Base-by-base conservation (phyloP, 2,888 invertebrate genomes). In the Adelognathus sp. region DNA sequence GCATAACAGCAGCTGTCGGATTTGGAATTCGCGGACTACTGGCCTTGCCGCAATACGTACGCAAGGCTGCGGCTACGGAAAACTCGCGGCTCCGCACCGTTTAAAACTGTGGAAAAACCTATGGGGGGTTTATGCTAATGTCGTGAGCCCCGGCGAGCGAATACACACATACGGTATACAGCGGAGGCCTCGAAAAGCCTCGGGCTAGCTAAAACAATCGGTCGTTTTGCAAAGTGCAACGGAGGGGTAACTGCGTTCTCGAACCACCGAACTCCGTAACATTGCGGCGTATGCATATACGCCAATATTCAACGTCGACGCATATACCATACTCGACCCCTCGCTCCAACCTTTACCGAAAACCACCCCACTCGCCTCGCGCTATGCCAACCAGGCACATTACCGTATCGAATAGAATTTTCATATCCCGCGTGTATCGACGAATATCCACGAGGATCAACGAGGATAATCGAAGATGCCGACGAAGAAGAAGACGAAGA, bases 1-100 rank as follows among this genome's bases (percentile, higher is more conserved):
- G 85, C 85, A 85, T 86, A 87, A 88, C 85, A 87, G 85, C 87
- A 87, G 86, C 87, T 88, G 87, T 86, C 86, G 84, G 83, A 82
- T 86, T 87, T 86, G 73, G 83, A 86, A 84, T 84, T 83, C 80
- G 76, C 80, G 82, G 60, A 67, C 76, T 67, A 66, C 71, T 66
- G 58, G 70, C 75, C 79, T n/a, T n/a, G n/a, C n/a, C n/a, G n/a
- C n/a, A n/a, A n/a, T n/a, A n/a, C n/a, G n/a, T n/a, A n/a, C n/a
- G n/a, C n/a, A n/a, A n/a, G n/a, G n/a, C n/a, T n/a, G n/a, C n/a
- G n/a, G n/a, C n/a, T n/a, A n/a, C n/a, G n/a, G n/a, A n/a, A n/a
- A n/a, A n/a, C n/a, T n/a, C n/a, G n/a, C n/a, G n/a, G n/a, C n/a
- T n/a, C 80, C 76, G 67, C 72, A 72, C 71, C 80, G 80, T 83